Percentiles rank a stretch among this genome's conserved stretches.
Conservation (phyloP, 2,113 vertebrate genomes). For the Phrynosoma platyrhinos region DNA sequence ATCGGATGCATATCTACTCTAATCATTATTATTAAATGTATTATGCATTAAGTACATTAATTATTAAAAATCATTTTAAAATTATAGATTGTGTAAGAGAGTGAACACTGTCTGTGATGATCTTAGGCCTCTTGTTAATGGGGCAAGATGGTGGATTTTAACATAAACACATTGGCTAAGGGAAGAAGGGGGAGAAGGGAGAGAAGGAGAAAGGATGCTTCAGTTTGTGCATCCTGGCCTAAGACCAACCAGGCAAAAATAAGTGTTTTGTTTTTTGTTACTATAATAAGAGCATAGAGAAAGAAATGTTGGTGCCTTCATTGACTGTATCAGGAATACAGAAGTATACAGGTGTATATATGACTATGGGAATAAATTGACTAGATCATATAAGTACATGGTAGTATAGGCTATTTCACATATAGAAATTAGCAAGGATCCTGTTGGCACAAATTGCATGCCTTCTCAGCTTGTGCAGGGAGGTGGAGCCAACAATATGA, state of each 20-base stretch:
- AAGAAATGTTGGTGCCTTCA: not conserved
- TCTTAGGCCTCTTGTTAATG: constrained; percentile 13
- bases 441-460: too few relatives aligned
- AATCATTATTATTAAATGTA: constrained; percentile 42
- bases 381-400: too few relatives aligned
- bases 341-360: too few relatives aligned
- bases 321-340: too few relatives aligned
- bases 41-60: constrained; percentile 30
- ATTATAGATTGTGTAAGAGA: constrained; percentile 26
- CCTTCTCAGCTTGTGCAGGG: too few relatives aligned
- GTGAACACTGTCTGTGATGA: constrained; percentile 2
- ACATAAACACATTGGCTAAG: not conserved
- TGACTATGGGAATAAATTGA: too few relatives aligned
- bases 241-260: not conserved
- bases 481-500: too few relatives aligned
- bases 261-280: too few relatives aligned
- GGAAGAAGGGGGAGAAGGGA: not conserved
- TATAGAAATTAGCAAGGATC: too few relatives aligned
- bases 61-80: constrained; percentile 46
- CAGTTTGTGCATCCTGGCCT: not conserved
- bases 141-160: constrained; percentile 18
- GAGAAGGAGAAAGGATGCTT: not conserved
- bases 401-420: too few relatives aligned
- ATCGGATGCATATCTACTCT: constrained; percentile 7
- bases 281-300: not conserved